Base-by-base conservation (phyloP, 2,888 invertebrate species). In the Chymomyza fuscimana region DNA sequence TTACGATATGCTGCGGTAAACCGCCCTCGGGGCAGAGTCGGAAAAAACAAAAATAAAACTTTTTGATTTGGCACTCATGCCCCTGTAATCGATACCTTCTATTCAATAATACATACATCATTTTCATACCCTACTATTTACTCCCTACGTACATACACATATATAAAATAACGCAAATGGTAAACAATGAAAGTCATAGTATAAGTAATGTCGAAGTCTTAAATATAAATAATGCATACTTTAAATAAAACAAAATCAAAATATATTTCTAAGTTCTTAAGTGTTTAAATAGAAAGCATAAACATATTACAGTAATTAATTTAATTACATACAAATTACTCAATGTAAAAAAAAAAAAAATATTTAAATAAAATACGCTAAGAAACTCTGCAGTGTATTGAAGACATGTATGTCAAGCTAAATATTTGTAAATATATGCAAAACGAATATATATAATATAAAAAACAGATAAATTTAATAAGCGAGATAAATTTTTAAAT, bases 181-280 rank as follows among this genome's bases (percentile, higher is more conserved):
- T 32, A 51, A 77, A 50, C 60, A 63, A 70, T 65, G 62, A 51
- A 71, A 64, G 59, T 25, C 74, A 78, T 65, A 54, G 25, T 25
- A 22, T 71, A 74, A 74, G 78, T 59, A 25, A 68, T 70, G 65
- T 73, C 56, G 62, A 68, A 51, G 60, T 72, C 19, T 59, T 76
- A 77, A 12, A 54, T 19, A 54, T 9, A 54, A n/a, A 54, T 54
- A 54, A 54, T 54, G 40, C 40, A 46, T 60, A 81, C 71, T 79
- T 69, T 65, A 74, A 25, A 25, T 25, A 58, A 85, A 74, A 63
- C 74, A 51, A 88, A 84, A 83, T 83, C 83, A 83, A 83, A 83
- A 84, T 84, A 88, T 86, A 88, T 80, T 78, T 87, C 87, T 88
- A 84, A 84, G 83, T 78, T 80, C 72, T 87, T 87, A 85, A 88